Evolutionary conservation across 2,113 vertebrate genomes (phyloP).

Genomic region (Sinosuthora webbiana): DNA sequence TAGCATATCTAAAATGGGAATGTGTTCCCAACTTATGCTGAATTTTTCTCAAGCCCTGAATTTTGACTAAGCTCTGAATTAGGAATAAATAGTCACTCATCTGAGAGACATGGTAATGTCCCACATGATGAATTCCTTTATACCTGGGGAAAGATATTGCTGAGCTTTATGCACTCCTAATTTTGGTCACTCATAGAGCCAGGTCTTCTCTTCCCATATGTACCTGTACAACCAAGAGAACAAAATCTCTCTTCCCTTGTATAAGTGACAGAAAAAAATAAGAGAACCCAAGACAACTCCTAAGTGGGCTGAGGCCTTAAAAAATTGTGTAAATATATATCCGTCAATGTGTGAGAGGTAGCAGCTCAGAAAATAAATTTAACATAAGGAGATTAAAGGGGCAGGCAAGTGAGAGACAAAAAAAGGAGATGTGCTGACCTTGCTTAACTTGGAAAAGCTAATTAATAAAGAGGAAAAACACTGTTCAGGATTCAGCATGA

Average conservation of each 20-base stretch:
- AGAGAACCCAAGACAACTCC: background rate
- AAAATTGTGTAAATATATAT: background rate
- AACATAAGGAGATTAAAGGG: constrained; percentile 54
- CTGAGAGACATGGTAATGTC: background rate
- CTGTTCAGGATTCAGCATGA: background rate
- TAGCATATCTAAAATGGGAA: background rate
- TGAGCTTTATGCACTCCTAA: background rate
- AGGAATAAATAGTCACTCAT: background rate
- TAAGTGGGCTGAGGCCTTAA: background rate
- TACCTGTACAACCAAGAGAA: background rate
- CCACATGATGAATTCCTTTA: background rate
- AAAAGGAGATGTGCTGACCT: constrained; percentile 18
- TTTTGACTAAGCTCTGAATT: background rate
- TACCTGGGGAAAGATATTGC: background rate
- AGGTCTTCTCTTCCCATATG: background rate
- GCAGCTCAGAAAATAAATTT: constrained; percentile 31
- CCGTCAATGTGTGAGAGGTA: background rate
- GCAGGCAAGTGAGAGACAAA: constrained; percentile 2
- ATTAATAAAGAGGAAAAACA: constrained; percentile 31
- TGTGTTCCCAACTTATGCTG: background rate
- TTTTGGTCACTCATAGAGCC: background rate
- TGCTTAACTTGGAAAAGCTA: constrained; percentile 51
- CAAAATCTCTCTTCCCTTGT: background rate
- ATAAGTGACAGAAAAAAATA: background rate
- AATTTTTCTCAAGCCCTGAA: background rate